Conservation (phyloP, 2,113 vertebrate species). For the Nothoprocta perdicaria region DNA sequence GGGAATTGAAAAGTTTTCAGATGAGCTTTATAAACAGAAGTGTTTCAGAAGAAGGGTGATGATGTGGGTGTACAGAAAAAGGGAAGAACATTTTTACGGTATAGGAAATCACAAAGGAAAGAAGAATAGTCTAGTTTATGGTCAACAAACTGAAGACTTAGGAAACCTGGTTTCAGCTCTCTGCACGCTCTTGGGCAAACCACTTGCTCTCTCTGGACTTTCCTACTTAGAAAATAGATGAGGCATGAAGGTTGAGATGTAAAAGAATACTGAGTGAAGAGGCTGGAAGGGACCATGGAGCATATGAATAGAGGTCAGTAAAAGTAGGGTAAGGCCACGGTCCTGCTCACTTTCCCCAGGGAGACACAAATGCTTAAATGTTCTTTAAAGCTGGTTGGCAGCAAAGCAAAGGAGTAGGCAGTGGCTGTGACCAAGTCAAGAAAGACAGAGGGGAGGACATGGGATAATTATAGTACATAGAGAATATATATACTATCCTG, state of each 20-base stretch:
- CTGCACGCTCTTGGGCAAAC: background rate
- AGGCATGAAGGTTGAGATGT: background rate
- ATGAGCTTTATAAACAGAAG: constrained; percentile 37
- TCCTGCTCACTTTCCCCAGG: background rate
- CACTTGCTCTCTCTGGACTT: background rate
- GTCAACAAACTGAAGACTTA: background rate
- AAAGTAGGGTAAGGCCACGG: background rate
- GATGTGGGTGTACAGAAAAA: background rate
- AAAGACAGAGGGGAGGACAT: background rate
- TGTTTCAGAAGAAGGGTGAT: background rate
- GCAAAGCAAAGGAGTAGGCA: background rate
- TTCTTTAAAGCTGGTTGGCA: background rate
- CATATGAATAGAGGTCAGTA: background rate
- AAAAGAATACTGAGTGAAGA: background rate
- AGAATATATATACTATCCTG: background rate
- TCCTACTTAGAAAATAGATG: background rate
- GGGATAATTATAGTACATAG: background rate
- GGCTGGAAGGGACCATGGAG: background rate
- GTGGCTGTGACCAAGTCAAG: background rate
- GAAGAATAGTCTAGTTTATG: background rate
- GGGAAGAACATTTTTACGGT: background rate
- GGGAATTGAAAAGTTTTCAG: constrained; percentile 42
- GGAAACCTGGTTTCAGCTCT: background rate
- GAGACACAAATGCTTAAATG: background rate
- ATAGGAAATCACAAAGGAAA: constrained; percentile 18